Conservation (phyloP, 2,888 invertebrate genomes). For the Cylindroiulus punctatus region DNA sequence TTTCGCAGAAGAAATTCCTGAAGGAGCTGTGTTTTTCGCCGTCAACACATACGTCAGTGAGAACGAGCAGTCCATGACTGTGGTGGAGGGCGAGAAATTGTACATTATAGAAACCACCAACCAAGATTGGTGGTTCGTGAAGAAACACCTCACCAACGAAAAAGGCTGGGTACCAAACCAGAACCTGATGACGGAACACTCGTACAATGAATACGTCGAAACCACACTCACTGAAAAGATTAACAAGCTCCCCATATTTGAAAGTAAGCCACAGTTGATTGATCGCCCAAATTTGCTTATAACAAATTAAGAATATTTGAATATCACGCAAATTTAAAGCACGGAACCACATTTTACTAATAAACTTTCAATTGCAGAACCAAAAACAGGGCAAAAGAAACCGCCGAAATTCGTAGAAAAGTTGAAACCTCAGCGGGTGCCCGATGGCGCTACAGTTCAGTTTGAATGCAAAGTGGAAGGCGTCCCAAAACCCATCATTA, state of each 20-base stretch:
- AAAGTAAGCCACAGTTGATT: slow-evolving; percentile 73
- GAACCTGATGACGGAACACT: slow-evolving; percentile 82
- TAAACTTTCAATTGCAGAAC: slow-evolving; percentile 58
- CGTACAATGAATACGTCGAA: slow-evolving; percentile 84
- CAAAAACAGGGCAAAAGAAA: slow-evolving; percentile 75
- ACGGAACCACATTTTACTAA: background rate
- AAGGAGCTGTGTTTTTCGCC: slow-evolving; percentile 76
- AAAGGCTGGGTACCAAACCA: slow-evolving; percentile 94
- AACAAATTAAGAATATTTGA: background rate
- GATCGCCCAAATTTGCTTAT: no score
- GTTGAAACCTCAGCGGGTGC: slow-evolving; percentile 79
- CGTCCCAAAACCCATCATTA: slow-evolving; percentile 91
- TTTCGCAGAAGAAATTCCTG: slow-evolving; percentile 69
- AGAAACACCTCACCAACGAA: slow-evolving; percentile 87
- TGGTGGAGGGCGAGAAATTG: slow-evolving; percentile 90
- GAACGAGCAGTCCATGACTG: slow-evolving; percentile 85
- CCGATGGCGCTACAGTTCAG: slow-evolving; percentile 93
- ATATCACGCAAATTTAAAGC: background rate
- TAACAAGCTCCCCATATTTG: slow-evolving; percentile 88
- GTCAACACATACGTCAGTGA: slow-evolving; percentile 85
- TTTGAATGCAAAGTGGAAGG: slow-evolving; percentile 98
- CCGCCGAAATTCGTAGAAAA: slow-evolving; percentile 89
- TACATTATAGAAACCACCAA: slow-evolving; percentile 85
- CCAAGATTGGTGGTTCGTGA: slow-evolving; percentile 92
- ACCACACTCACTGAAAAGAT: slow-evolving; percentile 91